Conservation (phyloP, 2,888 invertebrate species). For the Torymus tubicola region DNA sequence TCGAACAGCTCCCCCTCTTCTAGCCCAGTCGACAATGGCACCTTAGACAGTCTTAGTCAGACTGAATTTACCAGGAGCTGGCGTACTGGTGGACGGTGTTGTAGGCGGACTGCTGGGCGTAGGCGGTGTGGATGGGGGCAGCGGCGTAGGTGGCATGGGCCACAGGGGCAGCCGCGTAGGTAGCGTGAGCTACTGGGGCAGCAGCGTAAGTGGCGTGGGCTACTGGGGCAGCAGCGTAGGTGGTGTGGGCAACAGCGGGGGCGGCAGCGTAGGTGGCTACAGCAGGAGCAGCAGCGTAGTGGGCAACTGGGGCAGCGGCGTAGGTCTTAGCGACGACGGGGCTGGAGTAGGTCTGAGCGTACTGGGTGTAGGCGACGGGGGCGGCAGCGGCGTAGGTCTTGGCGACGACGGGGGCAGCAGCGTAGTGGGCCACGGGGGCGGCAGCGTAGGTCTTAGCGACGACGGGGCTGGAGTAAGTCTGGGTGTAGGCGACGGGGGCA, state of each 20-base stretch:
- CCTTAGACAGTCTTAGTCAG: too few relatives aligned
- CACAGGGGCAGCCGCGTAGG: conserved; percentile 49
- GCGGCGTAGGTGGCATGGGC: conserved; percentile 37
- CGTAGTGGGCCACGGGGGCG: conserved; percentile 60
- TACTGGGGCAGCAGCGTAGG: conserved; percentile 50
- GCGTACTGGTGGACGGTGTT: conserved; percentile 17
- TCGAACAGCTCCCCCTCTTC: too few relatives aligned
- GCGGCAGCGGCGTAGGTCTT: conserved; percentile 72
- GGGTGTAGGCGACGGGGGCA: conserved; percentile 16
- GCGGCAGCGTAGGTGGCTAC: conserved; percentile 61
- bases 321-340: conserved; percentile 50
- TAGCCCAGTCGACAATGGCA: too few relatives aligned
- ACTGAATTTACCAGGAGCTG: conserved; percentile 11
- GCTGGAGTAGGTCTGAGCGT: conserved; percentile 16
- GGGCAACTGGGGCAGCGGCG: conserved; percentile 18
- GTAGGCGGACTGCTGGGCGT: conserved; percentile 5
- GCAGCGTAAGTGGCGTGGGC: conserved; percentile 64
- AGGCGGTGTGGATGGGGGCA: conserved; percentile 16
- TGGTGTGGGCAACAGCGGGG: conserved; percentile 56
- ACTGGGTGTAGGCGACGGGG: conserved; percentile 70
- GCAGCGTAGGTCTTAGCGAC: conserved; percentile 58
- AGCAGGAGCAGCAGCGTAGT: conserved; percentile 61
- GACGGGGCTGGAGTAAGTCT: background rate
- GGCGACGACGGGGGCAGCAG: conserved; percentile 60
- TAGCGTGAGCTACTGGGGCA: conserved; percentile 70